Percentiles rank a stretch among this genome's conserved stretches.
These are phyloP conservation scores for Phyllotreta cruciferae DNA, from an alignment of 2,888 invertebrate genomes.

Conservation along the genomic window DNA sequence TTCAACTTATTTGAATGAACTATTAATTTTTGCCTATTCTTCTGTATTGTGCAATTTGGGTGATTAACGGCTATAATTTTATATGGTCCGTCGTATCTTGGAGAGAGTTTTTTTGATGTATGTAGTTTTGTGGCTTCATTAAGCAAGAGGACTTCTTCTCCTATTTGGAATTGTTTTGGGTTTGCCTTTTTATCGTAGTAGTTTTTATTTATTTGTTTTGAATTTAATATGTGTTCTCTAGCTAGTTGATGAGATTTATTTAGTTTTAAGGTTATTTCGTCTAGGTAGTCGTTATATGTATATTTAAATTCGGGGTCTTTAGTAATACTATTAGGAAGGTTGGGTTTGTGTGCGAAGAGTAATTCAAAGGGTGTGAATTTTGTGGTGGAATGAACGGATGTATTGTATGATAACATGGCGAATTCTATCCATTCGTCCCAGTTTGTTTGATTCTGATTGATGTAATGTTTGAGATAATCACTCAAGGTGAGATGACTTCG, in stretches of 20 bases:
- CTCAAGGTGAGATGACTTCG: too few species aligned
- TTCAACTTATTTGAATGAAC: too few species aligned
- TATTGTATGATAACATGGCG: constrained; percentile 51
- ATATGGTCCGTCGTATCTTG: too few species aligned
- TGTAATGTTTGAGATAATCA: too few species aligned
- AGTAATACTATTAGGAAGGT: constrained; percentile 45
- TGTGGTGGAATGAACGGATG: constrained; percentile 48
- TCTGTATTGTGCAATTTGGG: too few species aligned
- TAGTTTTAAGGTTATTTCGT: constrained; percentile 45
- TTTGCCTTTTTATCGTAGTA: too few species aligned
- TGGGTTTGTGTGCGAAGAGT: constrained; percentile 51
- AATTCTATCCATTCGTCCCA: constrained; percentile 50
- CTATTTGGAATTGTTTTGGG: too few species aligned
- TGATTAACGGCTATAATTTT: too few species aligned
- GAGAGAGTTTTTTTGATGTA: too few species aligned
- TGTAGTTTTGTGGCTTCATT: too few species aligned
- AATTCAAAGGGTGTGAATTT: constrained; percentile 52
- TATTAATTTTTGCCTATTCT: too few species aligned
- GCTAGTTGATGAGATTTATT: constrained; percentile 42
- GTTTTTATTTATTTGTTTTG: constrained; percentile 48
- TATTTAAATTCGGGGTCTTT: constrained; percentile 32
- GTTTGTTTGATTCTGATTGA: constrained; percentile 45
- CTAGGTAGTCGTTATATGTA: constrained; percentile 38
- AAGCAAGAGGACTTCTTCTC: too few species aligned
- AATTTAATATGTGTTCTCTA: constrained; percentile 41